phyloP scores from a whole-genome alignment of 2,888 invertebrate species.

The Amphiduros pacificus region DNA sequence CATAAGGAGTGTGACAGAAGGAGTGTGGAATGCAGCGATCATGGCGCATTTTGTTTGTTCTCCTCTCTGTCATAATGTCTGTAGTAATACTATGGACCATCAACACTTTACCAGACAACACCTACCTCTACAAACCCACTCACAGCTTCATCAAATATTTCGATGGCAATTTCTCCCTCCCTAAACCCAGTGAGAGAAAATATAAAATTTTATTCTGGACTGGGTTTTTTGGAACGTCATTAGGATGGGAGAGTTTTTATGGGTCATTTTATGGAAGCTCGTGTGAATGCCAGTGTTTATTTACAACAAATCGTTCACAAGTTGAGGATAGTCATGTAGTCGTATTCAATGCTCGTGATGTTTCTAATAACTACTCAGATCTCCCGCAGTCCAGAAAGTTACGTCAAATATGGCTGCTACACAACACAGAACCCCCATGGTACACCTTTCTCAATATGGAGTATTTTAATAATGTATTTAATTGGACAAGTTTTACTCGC shows the following conservation, averaged over 20 bases:
- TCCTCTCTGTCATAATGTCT: too few relatives aligned
- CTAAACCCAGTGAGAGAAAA: too few relatives aligned
- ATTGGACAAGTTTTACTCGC: neutral
- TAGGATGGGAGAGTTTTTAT: neutral
- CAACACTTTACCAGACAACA: too few relatives aligned
- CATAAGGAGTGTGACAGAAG: too few relatives aligned
- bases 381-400: neutral
- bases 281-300: neutral
- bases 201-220: constrained; percentile 3
- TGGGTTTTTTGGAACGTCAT: neutral
- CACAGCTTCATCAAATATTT: too few relatives aligned
- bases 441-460: neutral
- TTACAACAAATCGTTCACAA: neutral
- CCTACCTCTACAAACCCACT: too few relatives aligned
- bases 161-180: too few relatives aligned
- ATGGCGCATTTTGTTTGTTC: too few relatives aligned
- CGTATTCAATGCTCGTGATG: neutral
- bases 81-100: too few relatives aligned
- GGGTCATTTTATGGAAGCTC: neutral
- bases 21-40: too few relatives aligned
- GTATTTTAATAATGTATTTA: neutral
- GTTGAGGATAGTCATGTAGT: neutral
- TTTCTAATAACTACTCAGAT: neutral
- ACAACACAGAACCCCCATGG: constrained; percentile 1
- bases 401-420: neutral